These are phyloP conservation scores for Callopanchax toddi DNA, from an alignment of 2,113 vertebrate species.

Conservation along the genomic window DNA sequence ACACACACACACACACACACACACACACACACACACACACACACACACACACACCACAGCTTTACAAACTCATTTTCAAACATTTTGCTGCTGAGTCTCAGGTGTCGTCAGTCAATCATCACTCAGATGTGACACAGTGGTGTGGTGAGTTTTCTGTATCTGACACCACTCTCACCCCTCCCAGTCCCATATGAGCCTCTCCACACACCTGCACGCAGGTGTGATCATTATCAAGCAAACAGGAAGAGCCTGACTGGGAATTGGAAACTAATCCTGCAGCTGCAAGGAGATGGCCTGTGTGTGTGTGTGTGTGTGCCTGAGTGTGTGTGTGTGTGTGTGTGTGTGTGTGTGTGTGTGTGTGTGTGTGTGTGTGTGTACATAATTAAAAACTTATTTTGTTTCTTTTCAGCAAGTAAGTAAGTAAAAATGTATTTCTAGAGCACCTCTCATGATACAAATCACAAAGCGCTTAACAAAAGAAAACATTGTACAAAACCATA, in stretches of 20 bases:
- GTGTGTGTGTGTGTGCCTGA: conserved; percentile 44
- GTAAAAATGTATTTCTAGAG: no score
- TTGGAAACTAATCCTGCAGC: conserved; percentile 79
- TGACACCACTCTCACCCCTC: conserved; percentile 53
- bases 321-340: conserved; percentile 23
- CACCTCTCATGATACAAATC: no score
- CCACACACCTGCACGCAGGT: conserved; percentile 80
- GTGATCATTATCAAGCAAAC: conserved; percentile 78
- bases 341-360: conserved; percentile 14
- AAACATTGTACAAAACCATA: no score
- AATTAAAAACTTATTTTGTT: conserved; percentile 48
- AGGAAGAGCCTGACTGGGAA: conserved; percentile 77
- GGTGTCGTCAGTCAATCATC: conserved; percentile 23
- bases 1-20: conserved; percentile 10
- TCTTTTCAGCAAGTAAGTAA: conserved; percentile 35
- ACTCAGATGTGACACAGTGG: conserved; percentile 31
- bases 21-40: conserved; percentile 2
- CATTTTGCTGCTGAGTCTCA: conserved; percentile 1
- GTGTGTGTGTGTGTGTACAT: conserved; percentile 30
- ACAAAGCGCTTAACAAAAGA: no score
- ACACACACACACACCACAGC: conserved; percentile 30
- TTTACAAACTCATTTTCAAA: conserved; percentile 2
- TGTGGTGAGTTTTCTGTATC: conserved; percentile 34
- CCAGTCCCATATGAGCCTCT: conserved; percentile 51
- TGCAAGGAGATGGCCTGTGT: conserved; percentile 56